Evolutionary conservation across 2,797 vertebrate genomes (phyloP), one percentile per base, ranked within the genome.

Genomic region (Gadopsis marmoratus): DNA sequence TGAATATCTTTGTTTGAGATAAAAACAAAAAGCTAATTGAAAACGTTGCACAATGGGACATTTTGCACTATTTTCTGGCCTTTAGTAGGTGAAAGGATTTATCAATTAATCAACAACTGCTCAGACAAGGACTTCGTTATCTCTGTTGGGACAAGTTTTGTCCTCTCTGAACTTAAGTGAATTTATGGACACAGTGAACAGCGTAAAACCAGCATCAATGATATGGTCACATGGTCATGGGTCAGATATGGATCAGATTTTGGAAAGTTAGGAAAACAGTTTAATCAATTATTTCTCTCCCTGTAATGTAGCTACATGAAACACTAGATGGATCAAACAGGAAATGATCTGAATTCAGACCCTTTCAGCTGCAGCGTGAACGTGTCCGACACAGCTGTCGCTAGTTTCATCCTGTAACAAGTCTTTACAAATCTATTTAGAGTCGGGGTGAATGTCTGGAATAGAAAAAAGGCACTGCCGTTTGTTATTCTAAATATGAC

Each of bases 381-480:
- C 37, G 47, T 14, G 81, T 67, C 70, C 67, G 61, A 77, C 70
- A 59, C 80, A 72, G 84, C 76, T 39, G 67, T 71, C 63, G 53
- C 74, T 59, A 13, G 48, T 89, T 89, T 85, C 78, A 83, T 90
- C 84, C 84, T 80, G 72, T 77, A 78, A 86, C 74, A 83, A 93
- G 80, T 93, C 83, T 83, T 88, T 92, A 94, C 75, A 94, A 94
- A 95, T 92, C 81, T 88, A 90, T 93, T 94, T 91, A 92, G 88
- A 92, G 91, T 90, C 92, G 66, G 88, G 89, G 84, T 93, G 93
- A 94, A 95, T 93, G 90, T 94, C 88, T 93, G 31, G 86, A 93
- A 93, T 94, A 94, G 85, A 94, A 93, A 95, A 93, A 95, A 99
- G 97, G 97, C 97, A 98, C 97, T 97, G 97, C 97, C 96, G 92